Evolutionary conservation across 1,140 invertebrate species (phyloP), one percentile per base, ranked within the genome.

Genomic region (Gonioctena quinquepunctata): DNA sequence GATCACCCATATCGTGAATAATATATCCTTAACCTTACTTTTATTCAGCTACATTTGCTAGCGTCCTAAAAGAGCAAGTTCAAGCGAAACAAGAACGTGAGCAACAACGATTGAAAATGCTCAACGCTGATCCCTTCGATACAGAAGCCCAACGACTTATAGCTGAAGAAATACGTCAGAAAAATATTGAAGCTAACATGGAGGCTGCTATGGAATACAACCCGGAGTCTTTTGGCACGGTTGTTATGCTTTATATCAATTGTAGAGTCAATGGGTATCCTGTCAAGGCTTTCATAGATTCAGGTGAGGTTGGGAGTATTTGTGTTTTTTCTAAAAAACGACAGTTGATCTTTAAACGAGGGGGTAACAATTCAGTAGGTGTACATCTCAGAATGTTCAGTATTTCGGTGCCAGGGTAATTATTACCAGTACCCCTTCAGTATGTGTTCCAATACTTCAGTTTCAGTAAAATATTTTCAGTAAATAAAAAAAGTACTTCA

Each of bases 181-280:
- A 97, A 81, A 98, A 98, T 83, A 97, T 99, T 68, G 96, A 99
- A 86, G 94, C 94, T 0, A 99, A 99, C 82, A 99, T 99, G 97
- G 96, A 98, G 80, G 95, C 95, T 1, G 97, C 97, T 0, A 98
- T 99, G 90, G 97, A 99, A 81, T 96, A 95, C 81, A 96, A 97
- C 85, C 97, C 97, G 0, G 97, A 99, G 83, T 97, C 94, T 18
- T 99, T 99, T 86, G 97, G 96, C 56, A 96, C 95, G 16, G 97
- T 99, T 50, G 90, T 94, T 11, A 99, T 99, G 97, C 87, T 99
- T 42, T 99, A 99, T 80, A 97, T 99, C 64, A 94, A 97, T 82
- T 97, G 95, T 80, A 92, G 91, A 85, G 96, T 99, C 0, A 99
- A 99, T 86, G 96, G 96, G 71, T 91, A 94, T 84, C 93, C 94